Evolutionary conservation across 2,888 invertebrate genomes (phyloP), one percentile per base, ranked within the genome.

Genomic region (Cantharis lateralis): DNA sequence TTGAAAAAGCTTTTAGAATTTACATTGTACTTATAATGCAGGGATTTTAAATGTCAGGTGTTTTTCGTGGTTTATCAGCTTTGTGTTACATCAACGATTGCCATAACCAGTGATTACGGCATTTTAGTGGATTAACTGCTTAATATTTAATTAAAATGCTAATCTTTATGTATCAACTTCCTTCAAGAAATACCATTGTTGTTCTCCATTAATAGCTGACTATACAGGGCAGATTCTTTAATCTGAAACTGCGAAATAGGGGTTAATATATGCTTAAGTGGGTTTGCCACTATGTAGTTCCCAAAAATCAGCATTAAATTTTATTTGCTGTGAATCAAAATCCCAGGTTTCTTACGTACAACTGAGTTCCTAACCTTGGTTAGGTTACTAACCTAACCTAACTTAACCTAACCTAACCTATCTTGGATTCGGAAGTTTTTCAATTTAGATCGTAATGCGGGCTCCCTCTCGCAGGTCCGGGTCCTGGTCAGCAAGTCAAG

Each of bases 1-100:
- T 66, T 66, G 64, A 16, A 66, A 66, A 66, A 66, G 64, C 64
- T 66, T 66, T 66, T 66, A 66, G 20, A 66, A 18, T 66, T 66
- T 66, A 15, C 64, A 66, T 66, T 66, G 64, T 66, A 24, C 24
- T 66, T 20, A 66, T 66, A 20, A 20, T 66, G 64, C 64, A 7
- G 20, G 5, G 64, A 66, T 66, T 66, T 66, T 20, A 66, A 66
- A 24, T 24, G 64, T 66, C 64, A 66, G 64, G 64, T 66, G 16
- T 66, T 20, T 66, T 66, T 24, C 64, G 24, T 24, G 24, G 24
- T 66, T 66, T 66, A 66, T n/a, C 64, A 24, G 24, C 24, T 66
- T 66, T 66, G 20, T 10, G 18, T 48, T 48, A 48, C 48, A 48
- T 48, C 48, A 48, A 48, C 48, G n/a, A 48, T 48, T 48, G 48